Evolutionary conservation across 2,888 invertebrate species (phyloP), one percentile per base, ranked within the genome.

Genomic region (Platycheirus rosarum): DNA sequence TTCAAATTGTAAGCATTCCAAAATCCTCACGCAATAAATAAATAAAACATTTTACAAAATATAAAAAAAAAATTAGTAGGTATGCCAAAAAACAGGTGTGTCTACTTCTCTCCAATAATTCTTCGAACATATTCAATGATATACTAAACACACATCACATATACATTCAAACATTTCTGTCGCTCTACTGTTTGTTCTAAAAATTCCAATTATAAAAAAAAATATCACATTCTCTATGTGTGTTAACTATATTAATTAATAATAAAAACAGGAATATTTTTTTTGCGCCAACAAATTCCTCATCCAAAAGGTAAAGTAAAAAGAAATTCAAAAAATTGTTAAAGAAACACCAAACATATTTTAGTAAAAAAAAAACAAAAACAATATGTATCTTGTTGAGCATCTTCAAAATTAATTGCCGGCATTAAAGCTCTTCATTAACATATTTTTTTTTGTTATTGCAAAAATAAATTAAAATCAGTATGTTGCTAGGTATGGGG

Each of bases 391-490:
- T 77, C 77, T 73, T 73, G 63, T 73, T 76, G 60, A 76, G 62
- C 76, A 82, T 82, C 80, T 82, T 82, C 53, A 68, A 82, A 82
- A 82, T 82, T 82, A 82, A 82, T 82, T 82, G 71, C 62, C 57
- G 66, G 63, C 77, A 82, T 77, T 77, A 82, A 77, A 82, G 77
- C 71, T 77, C 77, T 77, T 76, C 71, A 82, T 82, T 82, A 82
- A 71, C 82, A 82, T 82, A 82, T 77, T 68, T 63, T 76, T 60
- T 62, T 70, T 53, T 2, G 55, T 20, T 9, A 20, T 37, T 18
- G 53, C 40, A 16, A 62, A 37, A 82, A 71, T 73, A 20, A 13
- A 20, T 66, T 55, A 18, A 53, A 77, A 62, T 29, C 40, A 65
- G 29, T 40, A 57, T 18, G 13, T 11, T 57, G 23, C 23, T 42